These are phyloP conservation scores for Aphidoletes aphidimyza DNA, from an alignment of 2,888 invertebrate species.

Conservation along the genomic window DNA sequence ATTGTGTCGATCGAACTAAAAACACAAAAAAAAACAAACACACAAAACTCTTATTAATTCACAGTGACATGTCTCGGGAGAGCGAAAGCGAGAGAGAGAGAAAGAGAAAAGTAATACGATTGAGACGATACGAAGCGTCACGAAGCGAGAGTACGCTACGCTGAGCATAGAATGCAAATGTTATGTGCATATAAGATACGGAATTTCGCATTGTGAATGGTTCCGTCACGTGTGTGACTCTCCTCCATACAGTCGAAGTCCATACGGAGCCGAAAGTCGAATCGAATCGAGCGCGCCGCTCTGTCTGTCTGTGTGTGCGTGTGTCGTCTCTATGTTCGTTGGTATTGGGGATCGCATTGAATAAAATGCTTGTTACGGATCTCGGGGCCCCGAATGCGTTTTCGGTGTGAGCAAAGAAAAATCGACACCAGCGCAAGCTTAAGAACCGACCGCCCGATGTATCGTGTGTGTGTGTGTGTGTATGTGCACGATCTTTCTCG, in stretches of 20 bases:
- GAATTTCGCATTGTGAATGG: conserved; percentile 19
- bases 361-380: too few species aligned
- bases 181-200: neutral
- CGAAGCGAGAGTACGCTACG: neutral
- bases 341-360: neutral
- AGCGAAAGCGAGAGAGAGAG: neutral
- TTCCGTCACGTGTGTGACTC: conserved; percentile 26
- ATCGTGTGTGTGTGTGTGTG: too few species aligned
- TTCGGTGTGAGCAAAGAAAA: neutral
- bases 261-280: too few species aligned
- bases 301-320: neutral
- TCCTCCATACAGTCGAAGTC: neutral
- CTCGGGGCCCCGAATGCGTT: conserved; percentile 19
- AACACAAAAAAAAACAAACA: neutral
- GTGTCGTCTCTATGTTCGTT: neutral
- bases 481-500: neutral
- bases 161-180: neutral
- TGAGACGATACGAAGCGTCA: neutral
- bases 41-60: too few species aligned
- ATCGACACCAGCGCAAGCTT: neutral
- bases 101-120: neutral
- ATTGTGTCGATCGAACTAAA: neutral
- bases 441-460: neutral
- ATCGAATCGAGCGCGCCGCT: too few species aligned
- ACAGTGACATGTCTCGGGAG: too few species aligned